These are phyloP conservation scores for Nesogale talazaci DNA, from an alignment of 2,113 vertebrate genomes.

Conservation along the genomic window DNA sequence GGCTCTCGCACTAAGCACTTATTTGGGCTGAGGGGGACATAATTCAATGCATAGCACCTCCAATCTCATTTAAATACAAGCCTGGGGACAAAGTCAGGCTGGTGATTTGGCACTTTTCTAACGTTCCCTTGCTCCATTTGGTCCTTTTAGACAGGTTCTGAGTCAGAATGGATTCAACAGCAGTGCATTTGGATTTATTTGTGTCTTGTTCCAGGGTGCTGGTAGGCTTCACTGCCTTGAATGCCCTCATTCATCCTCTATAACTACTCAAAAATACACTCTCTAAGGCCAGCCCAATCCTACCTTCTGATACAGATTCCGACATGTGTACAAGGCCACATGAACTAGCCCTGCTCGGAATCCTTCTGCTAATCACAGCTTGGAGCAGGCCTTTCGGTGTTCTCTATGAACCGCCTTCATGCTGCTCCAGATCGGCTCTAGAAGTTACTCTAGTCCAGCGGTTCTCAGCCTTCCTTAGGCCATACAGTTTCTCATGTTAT, in stretches of 20 bases:
- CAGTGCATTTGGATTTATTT: no score
- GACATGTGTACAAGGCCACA: accelerated
- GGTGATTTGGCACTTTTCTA: neutral
- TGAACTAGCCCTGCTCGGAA: accelerated
- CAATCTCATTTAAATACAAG: neutral
- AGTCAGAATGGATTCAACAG: no score
- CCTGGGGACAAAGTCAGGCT: neutral
- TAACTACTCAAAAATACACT: neutral
- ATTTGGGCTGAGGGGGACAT: no score
- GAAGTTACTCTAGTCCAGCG: neutral
- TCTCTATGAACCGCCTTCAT: no score
- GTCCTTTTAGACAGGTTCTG: no score
- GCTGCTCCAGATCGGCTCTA: neutral
- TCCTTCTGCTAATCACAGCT: neutral
- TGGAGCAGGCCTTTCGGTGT: neutral
- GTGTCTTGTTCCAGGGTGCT: neutral
- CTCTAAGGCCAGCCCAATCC: accelerated
- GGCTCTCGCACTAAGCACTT: neutral
- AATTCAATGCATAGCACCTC: neutral
- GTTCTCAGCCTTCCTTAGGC: no score
- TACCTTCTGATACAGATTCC: neutral
- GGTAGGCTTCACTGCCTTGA: neutral
- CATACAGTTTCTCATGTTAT: no score
- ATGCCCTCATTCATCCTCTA: no score
- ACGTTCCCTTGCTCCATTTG: neutral